These are phyloP conservation scores for Pseudococcus longispinus DNA, from an alignment of 2,888 invertebrate genomes.

Conservation along the genomic window DNA sequence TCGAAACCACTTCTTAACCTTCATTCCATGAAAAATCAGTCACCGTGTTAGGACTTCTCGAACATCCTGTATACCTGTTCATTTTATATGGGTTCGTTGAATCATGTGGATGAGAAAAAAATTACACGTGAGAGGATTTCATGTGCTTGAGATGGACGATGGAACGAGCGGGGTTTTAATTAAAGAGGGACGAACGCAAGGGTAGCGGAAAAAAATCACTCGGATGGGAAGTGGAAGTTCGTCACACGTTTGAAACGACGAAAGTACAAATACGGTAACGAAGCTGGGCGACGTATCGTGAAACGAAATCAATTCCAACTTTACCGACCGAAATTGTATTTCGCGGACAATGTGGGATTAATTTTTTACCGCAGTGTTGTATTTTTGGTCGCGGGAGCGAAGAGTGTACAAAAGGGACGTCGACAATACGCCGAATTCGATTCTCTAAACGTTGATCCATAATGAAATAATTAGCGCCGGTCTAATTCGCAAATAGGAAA, in stretches of 20 bases:
- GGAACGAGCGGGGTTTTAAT: background rate
- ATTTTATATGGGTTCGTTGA: too few species aligned
- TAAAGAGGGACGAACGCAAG: background rate
- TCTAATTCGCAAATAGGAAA: slow-evolving; percentile 26
- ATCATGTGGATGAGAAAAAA: background rate
- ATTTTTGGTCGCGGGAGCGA: background rate
- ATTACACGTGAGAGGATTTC: background rate
- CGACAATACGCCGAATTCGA: slow-evolving; percentile 26
- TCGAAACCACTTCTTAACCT: too few species aligned
- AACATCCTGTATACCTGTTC: too few species aligned
- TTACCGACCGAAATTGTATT: background rate
- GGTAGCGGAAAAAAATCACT: background rate
- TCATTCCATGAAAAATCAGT: too few species aligned
- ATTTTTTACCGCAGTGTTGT: background rate
- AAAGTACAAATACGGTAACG: background rate
- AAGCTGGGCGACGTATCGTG: background rate
- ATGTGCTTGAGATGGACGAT: background rate
- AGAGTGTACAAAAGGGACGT: background rate
- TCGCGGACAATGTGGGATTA: background rate
- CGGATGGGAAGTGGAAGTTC: background rate
- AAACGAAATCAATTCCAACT: slow-evolving; percentile 6
- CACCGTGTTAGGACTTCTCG: too few species aligned
- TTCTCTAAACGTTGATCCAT: slow-evolving; percentile 37
- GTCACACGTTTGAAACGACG: background rate
- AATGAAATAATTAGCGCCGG: slow-evolving; percentile 45